A percentile compares a stretch with the other conserved stretches of the same genome.
phyloP scores from a whole-genome alignment of 2,888 invertebrate genomes.

The Harmothoe impar region DNA sequence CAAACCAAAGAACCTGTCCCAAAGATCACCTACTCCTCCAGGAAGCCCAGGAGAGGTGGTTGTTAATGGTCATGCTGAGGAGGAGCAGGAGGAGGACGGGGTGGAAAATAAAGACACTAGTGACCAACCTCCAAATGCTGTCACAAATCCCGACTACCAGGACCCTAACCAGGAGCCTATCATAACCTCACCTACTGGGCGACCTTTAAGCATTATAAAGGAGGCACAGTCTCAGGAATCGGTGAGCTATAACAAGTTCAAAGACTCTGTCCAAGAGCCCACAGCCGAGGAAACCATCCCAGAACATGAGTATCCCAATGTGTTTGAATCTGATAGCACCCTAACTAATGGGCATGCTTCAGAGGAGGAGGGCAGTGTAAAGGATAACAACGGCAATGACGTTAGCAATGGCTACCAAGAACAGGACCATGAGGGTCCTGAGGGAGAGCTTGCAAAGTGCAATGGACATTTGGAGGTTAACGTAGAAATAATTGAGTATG shows the following conservation, averaged over 20 bases:
- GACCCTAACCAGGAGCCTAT: constrained; percentile 4
- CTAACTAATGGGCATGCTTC: constrained; percentile 4
- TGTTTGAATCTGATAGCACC: not conserved
- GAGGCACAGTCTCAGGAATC: constrained; percentile 53
- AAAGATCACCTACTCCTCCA: not conserved
- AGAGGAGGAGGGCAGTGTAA: constrained; percentile 11
- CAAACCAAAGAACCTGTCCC: constrained; percentile 6
- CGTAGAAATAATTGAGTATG: not conserved
- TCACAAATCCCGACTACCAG: not conserved
- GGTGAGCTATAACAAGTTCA: not conserved
- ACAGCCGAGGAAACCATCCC: not conserved
- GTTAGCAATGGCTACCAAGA: not conserved
- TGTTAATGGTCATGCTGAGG: not conserved
- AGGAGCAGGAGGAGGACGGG: not conserved
- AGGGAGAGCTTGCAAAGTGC: not conserved
- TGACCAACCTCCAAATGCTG: not conserved
- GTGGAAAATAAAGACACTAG: not conserved
- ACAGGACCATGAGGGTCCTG: not conserved
- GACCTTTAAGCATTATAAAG: constrained; percentile 44
- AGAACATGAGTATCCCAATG: constrained; percentile 43
- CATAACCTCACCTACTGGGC: not conserved
- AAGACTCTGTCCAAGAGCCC: constrained; percentile 10
- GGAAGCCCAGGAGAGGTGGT: constrained; percentile 6
- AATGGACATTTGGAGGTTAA: constrained; percentile 23
- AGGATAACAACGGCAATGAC: not conserved